phyloP scores from a whole-genome alignment of 2,113 vertebrate genomes.

The Pterocles gutturalis region DNA sequence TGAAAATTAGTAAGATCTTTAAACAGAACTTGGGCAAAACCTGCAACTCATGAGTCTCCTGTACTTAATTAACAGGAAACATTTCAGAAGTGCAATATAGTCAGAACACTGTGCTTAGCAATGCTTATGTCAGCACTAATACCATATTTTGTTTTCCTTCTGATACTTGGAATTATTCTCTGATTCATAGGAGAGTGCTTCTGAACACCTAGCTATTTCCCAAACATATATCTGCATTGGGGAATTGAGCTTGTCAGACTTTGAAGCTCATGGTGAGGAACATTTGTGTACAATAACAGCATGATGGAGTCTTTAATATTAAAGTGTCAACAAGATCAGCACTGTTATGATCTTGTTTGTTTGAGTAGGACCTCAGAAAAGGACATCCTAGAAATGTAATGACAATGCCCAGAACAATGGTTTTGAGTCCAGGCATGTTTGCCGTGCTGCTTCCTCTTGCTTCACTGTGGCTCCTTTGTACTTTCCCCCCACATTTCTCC shows the following conservation, averaged over 20 bases:
- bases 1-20: conserved; percentile 54
- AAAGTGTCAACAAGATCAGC: not conserved
- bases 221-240: not conserved
- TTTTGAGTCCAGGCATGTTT: not conserved
- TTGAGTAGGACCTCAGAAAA: not conserved
- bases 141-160: not conserved
- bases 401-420: not conserved
- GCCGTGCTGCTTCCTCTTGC: not conserved
- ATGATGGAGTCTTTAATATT: not conserved
- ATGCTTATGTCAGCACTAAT: not conserved
- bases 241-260: not conserved
- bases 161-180: not conserved
- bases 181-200: not conserved
- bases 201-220: not conserved
- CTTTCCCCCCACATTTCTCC: not conserved
- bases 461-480: not conserved
- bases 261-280: not conserved
- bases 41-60: conserved; percentile 22
- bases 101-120: not conserved
- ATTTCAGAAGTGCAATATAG: not conserved
- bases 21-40: conserved; percentile 45
- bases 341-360: not conserved
- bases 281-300: not conserved
- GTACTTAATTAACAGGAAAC: conserved; percentile 33
- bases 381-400: not conserved